A percentile compares a stretch with the other conserved stretches of the same genome.
Conservation (phyloP, 2,113 vertebrate species). For the Saccopteryx leptura region DNA sequence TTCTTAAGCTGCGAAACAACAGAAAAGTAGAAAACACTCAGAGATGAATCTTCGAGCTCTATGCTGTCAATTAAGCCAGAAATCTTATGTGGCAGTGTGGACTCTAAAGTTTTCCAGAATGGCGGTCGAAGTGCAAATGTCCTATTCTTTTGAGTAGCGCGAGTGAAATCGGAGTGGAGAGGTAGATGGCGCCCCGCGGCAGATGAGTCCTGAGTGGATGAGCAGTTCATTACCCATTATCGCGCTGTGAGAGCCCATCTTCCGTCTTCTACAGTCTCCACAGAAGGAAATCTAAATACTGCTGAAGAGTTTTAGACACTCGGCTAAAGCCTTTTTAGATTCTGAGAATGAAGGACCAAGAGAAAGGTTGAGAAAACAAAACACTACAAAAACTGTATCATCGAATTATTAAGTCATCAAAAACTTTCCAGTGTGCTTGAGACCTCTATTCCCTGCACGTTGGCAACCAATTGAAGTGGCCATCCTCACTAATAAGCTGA, state of each 20-base stretch:
- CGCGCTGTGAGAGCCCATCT: conserved; percentile 8
- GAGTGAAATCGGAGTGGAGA: not conserved
- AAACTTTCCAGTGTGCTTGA: conserved; percentile 68
- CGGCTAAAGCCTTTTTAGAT: conserved; percentile 69
- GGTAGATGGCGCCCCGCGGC: not conserved
- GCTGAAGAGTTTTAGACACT: conserved; percentile 58
- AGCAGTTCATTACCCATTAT: conserved; percentile 25
- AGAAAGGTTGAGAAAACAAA: conserved; percentile 73
- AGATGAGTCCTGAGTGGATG: conserved; percentile 38
- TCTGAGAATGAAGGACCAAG: conserved; percentile 57
- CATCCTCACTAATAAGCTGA: conserved; percentile 50
- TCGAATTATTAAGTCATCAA: conserved; percentile 69
- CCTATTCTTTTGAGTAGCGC: not conserved
- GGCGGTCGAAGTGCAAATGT: not conserved
- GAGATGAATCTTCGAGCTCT: not conserved
- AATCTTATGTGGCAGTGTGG: not conserved
- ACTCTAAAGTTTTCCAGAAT: not conserved
- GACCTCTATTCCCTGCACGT: conserved; percentile 17
- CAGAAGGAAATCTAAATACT: conserved; percentile 69
- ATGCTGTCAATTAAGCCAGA: not conserved
- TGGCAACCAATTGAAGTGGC: conserved; percentile 59
- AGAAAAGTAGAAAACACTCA: not conserved
- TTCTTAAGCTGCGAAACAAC: not conserved
- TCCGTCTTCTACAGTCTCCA: conserved; percentile 25
- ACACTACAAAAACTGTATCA: conserved; percentile 71